Percentiles rank a stretch among this genome's conserved stretches.
Evolutionary conservation across 2,113 vertebrate species (phyloP).

Genomic region (Nansenia antarctica): DNA sequence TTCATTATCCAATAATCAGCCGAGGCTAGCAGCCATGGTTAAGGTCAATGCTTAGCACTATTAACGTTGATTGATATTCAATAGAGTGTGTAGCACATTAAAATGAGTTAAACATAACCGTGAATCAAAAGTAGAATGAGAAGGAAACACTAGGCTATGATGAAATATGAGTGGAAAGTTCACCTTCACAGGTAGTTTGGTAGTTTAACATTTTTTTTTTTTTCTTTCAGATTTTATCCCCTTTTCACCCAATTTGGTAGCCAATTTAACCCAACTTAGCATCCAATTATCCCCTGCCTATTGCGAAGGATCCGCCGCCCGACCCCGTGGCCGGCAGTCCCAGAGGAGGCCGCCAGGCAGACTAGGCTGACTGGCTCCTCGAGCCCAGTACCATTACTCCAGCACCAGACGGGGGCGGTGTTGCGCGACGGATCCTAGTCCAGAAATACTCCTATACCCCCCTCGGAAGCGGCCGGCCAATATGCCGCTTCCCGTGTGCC

Average conservation of each 20-base stretch:
- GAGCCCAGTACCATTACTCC: no score
- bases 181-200: conserved; percentile 27
- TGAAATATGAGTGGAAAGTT: conserved; percentile 22
- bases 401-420: no score
- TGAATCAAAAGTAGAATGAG: conserved; percentile 49
- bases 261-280: no score
- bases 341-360: no score
- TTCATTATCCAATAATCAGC: conserved; percentile 70
- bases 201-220: not conserved
- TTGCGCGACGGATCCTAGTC: no score
- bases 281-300: no score
- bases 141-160: conserved; percentile 26
- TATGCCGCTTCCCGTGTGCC: no score
- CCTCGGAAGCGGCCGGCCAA: no score
- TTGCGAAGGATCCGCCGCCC: no score
- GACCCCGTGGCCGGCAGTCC: no score
- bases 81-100: conserved; percentile 64
- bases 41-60: conserved; percentile 61
- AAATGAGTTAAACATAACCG: conserved; percentile 51
- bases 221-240: not conserved
- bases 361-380: no score
- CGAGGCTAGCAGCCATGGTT: conserved; percentile 46
- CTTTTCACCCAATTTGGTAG: not conserved
- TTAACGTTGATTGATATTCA: conserved; percentile 69
- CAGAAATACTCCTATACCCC: no score